Conservation (phyloP, 2,888 invertebrate genomes). For the Drosophila greeni region DNA sequence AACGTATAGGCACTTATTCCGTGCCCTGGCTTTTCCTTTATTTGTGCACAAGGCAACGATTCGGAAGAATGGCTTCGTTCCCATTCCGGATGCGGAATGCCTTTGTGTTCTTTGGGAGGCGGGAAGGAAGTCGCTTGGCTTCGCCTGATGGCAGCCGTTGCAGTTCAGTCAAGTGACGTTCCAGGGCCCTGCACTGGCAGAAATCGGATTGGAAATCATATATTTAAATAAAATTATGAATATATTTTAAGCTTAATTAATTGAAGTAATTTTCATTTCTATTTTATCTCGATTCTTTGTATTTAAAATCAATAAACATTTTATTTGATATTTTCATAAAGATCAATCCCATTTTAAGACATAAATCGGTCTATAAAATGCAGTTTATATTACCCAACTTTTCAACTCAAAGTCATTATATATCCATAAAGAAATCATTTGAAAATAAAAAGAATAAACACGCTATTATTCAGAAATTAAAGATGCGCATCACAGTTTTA, state of each 20-base stretch:
- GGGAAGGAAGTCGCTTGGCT: constrained; percentile 38
- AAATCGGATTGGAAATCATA: neutral
- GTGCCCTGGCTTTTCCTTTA: constrained; percentile 57
- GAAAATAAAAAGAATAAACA: neutral
- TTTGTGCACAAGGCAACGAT: constrained; percentile 67
- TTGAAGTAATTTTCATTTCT: too few species aligned
- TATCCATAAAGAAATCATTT: neutral
- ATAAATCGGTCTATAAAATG: neutral
- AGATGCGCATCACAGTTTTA: constrained; percentile 1
- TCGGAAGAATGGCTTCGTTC: constrained; percentile 62
- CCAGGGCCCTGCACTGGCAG: constrained; percentile 29
- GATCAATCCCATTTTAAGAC: neutral
- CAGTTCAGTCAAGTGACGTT: constrained; percentile 47
- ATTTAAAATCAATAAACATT: neutral
- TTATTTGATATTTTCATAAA: too few species aligned
- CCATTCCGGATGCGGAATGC: constrained; percentile 30
- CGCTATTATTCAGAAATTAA: neutral
- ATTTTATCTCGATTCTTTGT: neutral
- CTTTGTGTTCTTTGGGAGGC: constrained; percentile 9
- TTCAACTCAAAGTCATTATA: neutral
- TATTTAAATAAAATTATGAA: too few species aligned
- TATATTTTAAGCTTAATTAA: too few species aligned
- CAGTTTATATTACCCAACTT: neutral
- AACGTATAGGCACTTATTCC: constrained; percentile 41
- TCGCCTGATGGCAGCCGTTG: constrained; percentile 39